Evolutionary conservation across 2,113 vertebrate species (phyloP), one percentile per base, ranked within the genome.

Genomic region (Rhea americana): DNA sequence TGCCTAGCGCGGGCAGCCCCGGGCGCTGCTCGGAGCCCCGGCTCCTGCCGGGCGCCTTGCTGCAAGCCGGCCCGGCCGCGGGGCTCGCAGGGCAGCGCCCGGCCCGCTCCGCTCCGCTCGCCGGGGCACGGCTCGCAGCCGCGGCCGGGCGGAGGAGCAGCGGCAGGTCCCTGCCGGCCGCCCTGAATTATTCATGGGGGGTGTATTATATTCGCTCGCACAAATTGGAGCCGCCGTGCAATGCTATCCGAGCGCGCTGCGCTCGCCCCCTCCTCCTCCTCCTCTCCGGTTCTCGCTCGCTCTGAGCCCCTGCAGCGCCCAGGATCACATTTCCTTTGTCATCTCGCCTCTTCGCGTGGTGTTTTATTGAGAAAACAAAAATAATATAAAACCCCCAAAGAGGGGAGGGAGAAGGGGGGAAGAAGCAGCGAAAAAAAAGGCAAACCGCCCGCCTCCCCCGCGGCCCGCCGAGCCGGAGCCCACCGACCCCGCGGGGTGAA

Each of bases 261-360:
- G 85, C 94, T 89, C 95, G 53, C 89, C 90, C 95, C 92, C 91
- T 89, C 88, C 94, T 81, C 84, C 89, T 94, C 93, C 93, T 95
- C 93, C 87, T 93, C 91, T 91, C 95, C 89, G 89, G 85, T 91
- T 85, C 92, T 96, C 91, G 96, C 96, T 97, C 97, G 93, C 91
- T 95, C 97, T 94, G 94, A 97, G 96, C 96, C 97, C 95, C 96
- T 96, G 96, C 97, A 93, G 96, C 92, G 85, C 82, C 96, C 95
- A 81, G 94, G 98, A 97, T 98, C 97, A 97, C 96, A 91, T 97
- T 98, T 98, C 98, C 97, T 98, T 98, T 98, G 97, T 98, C 97
- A 97, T 97, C 94, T 94, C 95, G 96, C 97, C 96, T 96, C 90
- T 97, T 90, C 96, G 89, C 95, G 87, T 92, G 85, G 75, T 73